These are phyloP conservation scores for Cepaea nemoralis DNA, from an alignment of 1,140 invertebrate genomes.

Conservation along the genomic window DNA sequence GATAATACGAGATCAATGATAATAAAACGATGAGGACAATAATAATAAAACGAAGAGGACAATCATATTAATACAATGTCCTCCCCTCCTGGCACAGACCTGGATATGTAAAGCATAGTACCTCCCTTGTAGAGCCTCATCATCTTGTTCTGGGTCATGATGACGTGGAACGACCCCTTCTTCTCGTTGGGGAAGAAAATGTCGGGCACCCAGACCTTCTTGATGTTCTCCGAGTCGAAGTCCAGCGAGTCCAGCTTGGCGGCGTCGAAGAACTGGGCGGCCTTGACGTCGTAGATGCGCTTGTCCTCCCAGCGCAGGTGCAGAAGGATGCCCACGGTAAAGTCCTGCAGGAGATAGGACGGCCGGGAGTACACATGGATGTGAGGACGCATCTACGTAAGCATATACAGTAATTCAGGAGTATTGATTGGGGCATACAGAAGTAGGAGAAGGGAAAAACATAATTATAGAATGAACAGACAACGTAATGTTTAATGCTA, in stretches of 20 bases:
- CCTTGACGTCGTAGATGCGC: slow-evolving; percentile 38
- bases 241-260: slow-evolving; percentile 55
- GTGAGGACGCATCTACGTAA: too few relatives aligned
- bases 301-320: slow-evolving; percentile 58
- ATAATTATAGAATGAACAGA: too few relatives aligned
- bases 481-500: too few relatives aligned
- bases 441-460: too few relatives aligned
- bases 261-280: slow-evolving; percentile 41
- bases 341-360: slow-evolving; percentile 53
- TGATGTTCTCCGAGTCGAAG: slow-evolving; percentile 63
- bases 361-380: too few relatives aligned
- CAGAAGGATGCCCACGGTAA: slow-evolving; percentile 58
- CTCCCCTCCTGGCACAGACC: too few relatives aligned
- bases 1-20: too few relatives aligned
- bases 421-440: too few relatives aligned
- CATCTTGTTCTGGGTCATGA: slow-evolving; percentile 73
- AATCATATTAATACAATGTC: too few relatives aligned
- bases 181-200: slow-evolving; percentile 73
- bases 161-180: slow-evolving; percentile 70
- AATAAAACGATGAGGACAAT: too few relatives aligned
- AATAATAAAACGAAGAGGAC: too few relatives aligned
- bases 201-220: slow-evolving; percentile 72
- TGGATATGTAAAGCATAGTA: slow-evolving; percentile 55
- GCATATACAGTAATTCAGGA: too few relatives aligned
- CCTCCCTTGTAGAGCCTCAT: slow-evolving; percentile 74